These are phyloP conservation scores for Solea senegalensis DNA, from an alignment of 2,113 vertebrate species.

Conservation along the genomic window DNA sequence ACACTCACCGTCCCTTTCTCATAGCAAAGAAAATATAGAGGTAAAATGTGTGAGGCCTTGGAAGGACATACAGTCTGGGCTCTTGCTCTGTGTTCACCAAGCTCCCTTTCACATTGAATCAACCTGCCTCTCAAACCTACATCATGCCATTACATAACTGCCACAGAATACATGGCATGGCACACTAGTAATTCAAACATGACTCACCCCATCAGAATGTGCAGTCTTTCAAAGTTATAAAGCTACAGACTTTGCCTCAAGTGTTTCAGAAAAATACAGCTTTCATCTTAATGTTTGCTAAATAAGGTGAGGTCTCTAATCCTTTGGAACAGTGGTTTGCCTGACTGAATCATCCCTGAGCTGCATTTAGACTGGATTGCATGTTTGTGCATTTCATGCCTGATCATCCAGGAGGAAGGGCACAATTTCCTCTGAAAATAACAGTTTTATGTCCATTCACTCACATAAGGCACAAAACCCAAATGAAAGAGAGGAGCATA, in stretches of 20 bases:
- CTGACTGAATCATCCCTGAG: not conserved
- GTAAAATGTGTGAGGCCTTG: not conserved
- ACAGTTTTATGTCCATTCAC: not conserved
- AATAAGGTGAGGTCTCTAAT: not conserved
- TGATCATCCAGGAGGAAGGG: not conserved
- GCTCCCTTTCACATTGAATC: not conserved
- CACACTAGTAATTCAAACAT: not conserved
- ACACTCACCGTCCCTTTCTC: too few relatives aligned
- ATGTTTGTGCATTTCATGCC: not conserved
- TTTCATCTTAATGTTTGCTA: not conserved
- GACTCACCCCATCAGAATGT: not conserved
- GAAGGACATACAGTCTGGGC: not conserved
- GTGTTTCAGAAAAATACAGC: not conserved
- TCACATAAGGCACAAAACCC: not conserved
- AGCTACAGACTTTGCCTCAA: not conserved
- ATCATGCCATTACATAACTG: not conserved
- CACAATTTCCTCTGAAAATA: not conserved
- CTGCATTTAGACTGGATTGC: not conserved
- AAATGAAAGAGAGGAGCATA: not conserved
- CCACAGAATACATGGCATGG: not conserved
- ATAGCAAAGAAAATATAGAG: too few relatives aligned
- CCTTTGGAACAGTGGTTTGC: not conserved
- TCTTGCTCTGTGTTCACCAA: not conserved
- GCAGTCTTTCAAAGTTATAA: not conserved
- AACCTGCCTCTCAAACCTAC: constrained; percentile 4